A percentile compares a stretch with the other conserved stretches of the same genome.
Evolutionary conservation across 2,888 invertebrate species (phyloP).

Genomic region (Pollenia angustigena): DNA sequence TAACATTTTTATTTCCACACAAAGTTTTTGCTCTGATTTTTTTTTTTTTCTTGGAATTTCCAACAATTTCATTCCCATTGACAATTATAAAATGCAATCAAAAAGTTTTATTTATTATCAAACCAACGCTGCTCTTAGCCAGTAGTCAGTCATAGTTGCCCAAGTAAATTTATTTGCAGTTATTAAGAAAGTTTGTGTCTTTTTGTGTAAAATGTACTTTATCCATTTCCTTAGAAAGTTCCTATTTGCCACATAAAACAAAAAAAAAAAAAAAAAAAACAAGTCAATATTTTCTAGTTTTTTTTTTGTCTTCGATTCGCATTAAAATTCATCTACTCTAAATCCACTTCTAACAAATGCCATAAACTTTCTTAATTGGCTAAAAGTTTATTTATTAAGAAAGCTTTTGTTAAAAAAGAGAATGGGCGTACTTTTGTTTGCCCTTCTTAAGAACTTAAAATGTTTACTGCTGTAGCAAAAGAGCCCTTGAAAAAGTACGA

Average conservation of each 20-base stretch:
- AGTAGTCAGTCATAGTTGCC: neutral
- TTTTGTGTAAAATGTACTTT: neutral
- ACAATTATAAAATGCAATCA: constrained; percentile 55
- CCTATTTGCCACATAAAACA: constrained; percentile 41
- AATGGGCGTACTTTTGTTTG: neutral
- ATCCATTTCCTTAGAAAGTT: neutral
- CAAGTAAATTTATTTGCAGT: constrained; percentile 15
- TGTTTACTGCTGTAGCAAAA: neutral
- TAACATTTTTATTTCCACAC: neutral
- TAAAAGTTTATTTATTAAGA: constrained; percentile 45
- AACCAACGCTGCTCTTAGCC: neutral
- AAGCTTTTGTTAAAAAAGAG: too few species aligned
- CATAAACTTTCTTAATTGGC: constrained; percentile 66
- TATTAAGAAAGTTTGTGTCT: constrained; percentile 32
- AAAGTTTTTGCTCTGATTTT: constrained; percentile 3
- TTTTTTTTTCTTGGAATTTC: neutral
- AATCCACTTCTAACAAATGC: constrained; percentile 59
- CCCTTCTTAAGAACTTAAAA: neutral
- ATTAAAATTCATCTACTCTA: constrained; percentile 45
- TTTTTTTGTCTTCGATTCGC: neutral
- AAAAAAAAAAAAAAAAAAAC: constrained; percentile 2
- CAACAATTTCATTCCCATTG: constrained; percentile 6
- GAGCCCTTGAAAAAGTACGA: neutral
- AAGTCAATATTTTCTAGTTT: constrained; percentile 6
- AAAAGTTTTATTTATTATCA: constrained; percentile 58